Conservation (phyloP, 2,888 invertebrate genomes). For the Diplolepis rosae region DNA sequence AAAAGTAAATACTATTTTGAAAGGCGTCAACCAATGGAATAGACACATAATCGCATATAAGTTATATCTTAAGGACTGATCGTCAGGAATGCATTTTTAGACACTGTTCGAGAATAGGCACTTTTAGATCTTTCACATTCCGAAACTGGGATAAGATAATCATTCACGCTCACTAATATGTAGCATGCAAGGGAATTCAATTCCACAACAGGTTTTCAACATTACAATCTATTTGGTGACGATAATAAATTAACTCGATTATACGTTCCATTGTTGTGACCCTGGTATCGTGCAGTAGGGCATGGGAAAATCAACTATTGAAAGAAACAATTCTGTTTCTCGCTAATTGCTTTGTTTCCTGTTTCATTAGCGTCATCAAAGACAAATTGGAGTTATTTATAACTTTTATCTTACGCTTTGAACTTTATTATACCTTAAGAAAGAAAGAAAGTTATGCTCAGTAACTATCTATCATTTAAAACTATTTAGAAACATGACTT, state of each 20-base stretch:
- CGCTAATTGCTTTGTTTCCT: conserved; percentile 30
- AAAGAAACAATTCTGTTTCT: conserved; percentile 27
- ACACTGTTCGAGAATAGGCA: conserved; percentile 8
- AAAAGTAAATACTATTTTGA: not conserved
- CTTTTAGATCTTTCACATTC: conserved; percentile 16
- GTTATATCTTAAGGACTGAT: conserved; percentile 20
- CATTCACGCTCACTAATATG: conserved; percentile 23
- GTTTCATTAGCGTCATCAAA: conserved; percentile 17
- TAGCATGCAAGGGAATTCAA: not conserved
- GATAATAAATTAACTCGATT: conserved; percentile 29
- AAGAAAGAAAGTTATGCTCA: not conserved
- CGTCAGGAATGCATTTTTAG: conserved; percentile 8
- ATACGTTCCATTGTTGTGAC: conserved; percentile 29
- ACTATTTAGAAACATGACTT: too few species aligned
- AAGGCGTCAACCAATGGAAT: not conserved
- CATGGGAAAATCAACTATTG: conserved; percentile 26
- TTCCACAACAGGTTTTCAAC: conserved; percentile 27
- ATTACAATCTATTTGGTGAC: conserved; percentile 14
- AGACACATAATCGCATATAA: not conserved
- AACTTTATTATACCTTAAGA: not conserved
- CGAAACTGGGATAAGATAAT: conserved; percentile 25
- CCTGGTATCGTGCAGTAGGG: conserved; percentile 28
- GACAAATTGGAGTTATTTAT: conserved; percentile 18
- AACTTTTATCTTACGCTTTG: not conserved
- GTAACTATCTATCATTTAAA: not conserved